Base-by-base conservation (phyloP, 2,888 invertebrate genomes). In the Troides oblongomaculatus region DNA sequence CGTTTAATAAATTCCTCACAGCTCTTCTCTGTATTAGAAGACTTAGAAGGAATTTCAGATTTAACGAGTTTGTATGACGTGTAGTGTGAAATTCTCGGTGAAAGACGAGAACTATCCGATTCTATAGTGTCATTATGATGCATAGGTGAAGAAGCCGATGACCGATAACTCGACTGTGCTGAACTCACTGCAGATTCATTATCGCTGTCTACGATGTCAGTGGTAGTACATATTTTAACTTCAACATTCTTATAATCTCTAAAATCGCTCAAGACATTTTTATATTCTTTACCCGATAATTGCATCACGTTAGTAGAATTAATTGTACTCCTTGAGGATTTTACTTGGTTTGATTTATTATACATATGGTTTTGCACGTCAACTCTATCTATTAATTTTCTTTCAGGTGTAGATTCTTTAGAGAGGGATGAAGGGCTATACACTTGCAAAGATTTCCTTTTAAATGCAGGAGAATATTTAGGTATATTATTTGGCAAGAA, bases 151-250 rank as follows among this genome's bases (percentile, higher is more conserved):
- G 95, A 94, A 72, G 95, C 95, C 73, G 95, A 95, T 4, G 96
- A 96, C 75, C 96, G 94, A 82, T 95, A 95, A 82, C 96, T 96
- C 61, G 96, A 97, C 67, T 96, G 95, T 76, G 96, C 96, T 63
- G 96, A 96, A 83, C 97, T 97, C 83, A 97, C 96, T 6, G 97
- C 97, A 43, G 97, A 97, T 85, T 97, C 97, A 79, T 97, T 97
- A 84, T 97, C 97, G 78, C 96, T 96, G 76, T 96, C 96, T 75
- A 95, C 94, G 78, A 92, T 89, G 79, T 85, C 94, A 56, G 90
- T 90, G 53, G 88, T 81, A 21, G 92, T 92, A 70, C 90, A 90
- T 74, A 91, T 85, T 82, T 91, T 92, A 62, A 91, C 86, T 78
- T 92, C 92, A 58, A 90, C 79, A 73, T 90, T 90, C 79, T 89